Evolutionary conservation across 1,140 invertebrate species (phyloP).

Genomic region (Lepidurus arcticus): DNA sequence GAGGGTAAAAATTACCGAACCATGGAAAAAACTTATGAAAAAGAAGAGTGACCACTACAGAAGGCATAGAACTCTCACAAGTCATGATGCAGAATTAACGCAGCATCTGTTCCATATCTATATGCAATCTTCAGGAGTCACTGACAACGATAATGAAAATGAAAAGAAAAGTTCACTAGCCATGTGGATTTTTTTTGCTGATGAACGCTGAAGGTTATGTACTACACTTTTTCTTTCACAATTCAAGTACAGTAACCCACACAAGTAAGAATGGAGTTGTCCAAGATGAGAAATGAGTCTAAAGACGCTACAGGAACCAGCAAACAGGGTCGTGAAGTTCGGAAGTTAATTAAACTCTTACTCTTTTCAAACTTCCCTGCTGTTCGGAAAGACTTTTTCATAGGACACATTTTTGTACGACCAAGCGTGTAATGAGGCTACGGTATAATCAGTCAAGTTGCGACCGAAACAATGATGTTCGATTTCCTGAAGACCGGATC

Average conservation of each 20-base stretch:
- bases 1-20: background rate
- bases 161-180: background rate
- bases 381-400: background rate
- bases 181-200: background rate
- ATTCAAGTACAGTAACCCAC: slow-evolving; percentile 12
- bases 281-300: background rate
- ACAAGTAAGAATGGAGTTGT: background rate
- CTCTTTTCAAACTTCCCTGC: background rate
- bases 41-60: background rate
- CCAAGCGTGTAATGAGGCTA: background rate
- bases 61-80: background rate
- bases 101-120: background rate
- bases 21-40: background rate
- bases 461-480: background rate
- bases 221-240: background rate
- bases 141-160: background rate
- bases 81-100: background rate
- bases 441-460: background rate
- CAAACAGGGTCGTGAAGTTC: background rate
- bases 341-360: background rate
- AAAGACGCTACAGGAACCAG: background rate
- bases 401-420: background rate
- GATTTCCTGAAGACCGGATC: background rate
- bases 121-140: background rate
- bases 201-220: background rate